These are phyloP conservation scores for Cordilura impudica DNA, from an alignment of 2,888 invertebrate species.

Conservation along the genomic window DNA sequence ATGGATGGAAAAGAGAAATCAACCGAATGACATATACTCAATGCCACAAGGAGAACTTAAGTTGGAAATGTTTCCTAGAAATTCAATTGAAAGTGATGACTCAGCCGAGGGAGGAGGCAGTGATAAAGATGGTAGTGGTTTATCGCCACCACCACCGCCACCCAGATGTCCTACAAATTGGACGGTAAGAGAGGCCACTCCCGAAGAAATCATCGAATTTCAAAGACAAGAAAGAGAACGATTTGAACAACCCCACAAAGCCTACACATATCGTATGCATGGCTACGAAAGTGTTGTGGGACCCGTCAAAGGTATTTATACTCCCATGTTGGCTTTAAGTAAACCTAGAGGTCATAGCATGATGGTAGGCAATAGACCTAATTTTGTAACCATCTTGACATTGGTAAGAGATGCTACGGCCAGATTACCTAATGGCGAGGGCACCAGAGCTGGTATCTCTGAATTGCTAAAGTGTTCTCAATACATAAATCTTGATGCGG, in stretches of 20 bases:
- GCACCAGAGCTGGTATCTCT: slow-evolving; percentile 91
- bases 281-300: slow-evolving; percentile 91
- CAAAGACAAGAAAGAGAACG: slow-evolving; percentile 88
- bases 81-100: slow-evolving; percentile 72
- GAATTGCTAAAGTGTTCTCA: slow-evolving; percentile 89
- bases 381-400: slow-evolving; percentile 93
- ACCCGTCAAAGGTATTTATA: slow-evolving; percentile 89
- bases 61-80: slow-evolving; percentile 72
- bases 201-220: slow-evolving; percentile 87
- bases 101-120: slow-evolving; percentile 30
- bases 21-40: slow-evolving; percentile 69
- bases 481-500: slow-evolving; percentile 79
- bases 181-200: slow-evolving; percentile 88
- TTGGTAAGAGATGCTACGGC: slow-evolving; percentile 96
- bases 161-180: slow-evolving; percentile 87
- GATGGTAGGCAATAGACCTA: slow-evolving; percentile 88
- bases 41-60: slow-evolving; percentile 42
- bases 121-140: slow-evolving; percentile 32
- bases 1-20: slow-evolving; percentile 85
- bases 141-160: slow-evolving; percentile 78
- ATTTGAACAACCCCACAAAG: slow-evolving; percentile 93
- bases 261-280: slow-evolving; percentile 93
- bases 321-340: slow-evolving; percentile 80
- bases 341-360: slow-evolving; percentile 91
- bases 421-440: slow-evolving; percentile 95